Percentiles rank a stretch among this genome's conserved stretches.
phyloP scores from a whole-genome alignment of 2,888 invertebrate genomes.

The Agriopis aurantiaria region DNA sequence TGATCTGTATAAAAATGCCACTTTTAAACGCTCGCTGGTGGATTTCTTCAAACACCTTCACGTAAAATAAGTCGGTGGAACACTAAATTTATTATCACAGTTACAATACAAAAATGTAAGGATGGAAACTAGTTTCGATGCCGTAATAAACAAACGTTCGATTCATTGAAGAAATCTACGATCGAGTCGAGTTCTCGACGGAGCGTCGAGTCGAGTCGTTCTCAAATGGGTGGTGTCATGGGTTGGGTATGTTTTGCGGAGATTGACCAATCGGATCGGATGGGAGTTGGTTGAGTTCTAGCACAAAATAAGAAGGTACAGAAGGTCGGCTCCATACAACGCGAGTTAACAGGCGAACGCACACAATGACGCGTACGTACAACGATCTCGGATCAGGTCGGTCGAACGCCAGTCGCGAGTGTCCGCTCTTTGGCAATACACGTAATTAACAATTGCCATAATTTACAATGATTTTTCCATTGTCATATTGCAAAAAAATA shows the following conservation, averaged over 20 bases:
- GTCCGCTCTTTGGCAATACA: no score
- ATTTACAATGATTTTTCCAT: no score
- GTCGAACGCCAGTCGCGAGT: no score
- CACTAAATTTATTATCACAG: constrained; percentile 85
- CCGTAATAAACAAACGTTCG: constrained; percentile 60
- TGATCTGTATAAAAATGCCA: constrained; percentile 76
- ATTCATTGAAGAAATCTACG: constrained; percentile 82
- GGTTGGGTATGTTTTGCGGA: constrained; percentile 51
- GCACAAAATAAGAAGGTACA: no score
- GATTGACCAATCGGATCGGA: constrained; percentile 38
- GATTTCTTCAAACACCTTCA: constrained; percentile 80
- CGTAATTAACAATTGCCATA: no score
- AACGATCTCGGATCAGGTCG: no score
- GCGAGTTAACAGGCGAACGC: no score
- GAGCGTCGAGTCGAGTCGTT: constrained; percentile 49
- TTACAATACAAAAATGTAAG: constrained; percentile 81
- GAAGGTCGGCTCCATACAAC: no score
- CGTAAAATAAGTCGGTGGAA: constrained; percentile 82
- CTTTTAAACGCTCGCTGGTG: constrained; percentile 66
- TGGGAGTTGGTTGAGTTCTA: not conserved
- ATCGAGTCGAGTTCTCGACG: constrained; percentile 65
- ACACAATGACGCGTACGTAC: no score
- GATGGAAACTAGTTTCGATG: constrained; percentile 74
- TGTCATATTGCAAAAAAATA: no score
- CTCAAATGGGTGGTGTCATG: constrained; percentile 56